Percentiles rank a stretch among this genome's conserved stretches.
These are phyloP conservation scores for Acleris sparsana DNA, from an alignment of 2,888 invertebrate genomes.

Conservation along the genomic window DNA sequence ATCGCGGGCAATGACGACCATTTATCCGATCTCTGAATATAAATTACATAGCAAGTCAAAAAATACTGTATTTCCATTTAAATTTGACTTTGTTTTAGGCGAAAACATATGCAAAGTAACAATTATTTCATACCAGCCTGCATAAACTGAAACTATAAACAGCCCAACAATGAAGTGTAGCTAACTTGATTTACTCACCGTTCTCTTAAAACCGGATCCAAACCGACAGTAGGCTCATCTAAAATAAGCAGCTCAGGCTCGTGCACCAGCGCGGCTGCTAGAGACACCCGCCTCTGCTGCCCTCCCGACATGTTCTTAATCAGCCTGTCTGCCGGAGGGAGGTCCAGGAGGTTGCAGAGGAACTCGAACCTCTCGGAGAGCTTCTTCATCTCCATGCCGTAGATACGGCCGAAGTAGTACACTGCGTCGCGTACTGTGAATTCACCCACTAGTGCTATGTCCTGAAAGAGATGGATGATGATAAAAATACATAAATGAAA, in stretches of 20 bases:
- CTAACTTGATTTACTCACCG: conserved; percentile 77
- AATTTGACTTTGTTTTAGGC: no score
- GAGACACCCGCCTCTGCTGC: conserved; percentile 94
- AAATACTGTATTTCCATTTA: no score
- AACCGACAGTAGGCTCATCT: conserved; percentile 97
- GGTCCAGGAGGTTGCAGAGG: conserved; percentile 88
- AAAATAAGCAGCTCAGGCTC: conserved; percentile 94
- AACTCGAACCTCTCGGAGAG: conserved; percentile 87
- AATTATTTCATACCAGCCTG: no score
- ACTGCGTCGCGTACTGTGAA: conserved; percentile 93
- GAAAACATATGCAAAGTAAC: no score
- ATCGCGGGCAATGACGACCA: no score
- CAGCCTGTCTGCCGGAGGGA: conserved; percentile 86
- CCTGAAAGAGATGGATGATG: conserved; percentile 69
- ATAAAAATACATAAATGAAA: not conserved
- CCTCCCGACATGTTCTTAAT: conserved; percentile 93
- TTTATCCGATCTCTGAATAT: no score
- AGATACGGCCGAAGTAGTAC: conserved; percentile 93
- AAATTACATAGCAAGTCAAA: no score
- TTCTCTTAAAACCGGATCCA: conserved; percentile 94
- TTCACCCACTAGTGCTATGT: conserved; percentile 90
- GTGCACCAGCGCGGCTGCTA: conserved; percentile 94
- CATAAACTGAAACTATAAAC: no score
- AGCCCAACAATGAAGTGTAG: not conserved
- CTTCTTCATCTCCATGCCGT: conserved; percentile 87